These are phyloP conservation scores for Typhlomys cinereus DNA, from an alignment of 2,113 vertebrate genomes.

Conservation along the genomic window DNA sequence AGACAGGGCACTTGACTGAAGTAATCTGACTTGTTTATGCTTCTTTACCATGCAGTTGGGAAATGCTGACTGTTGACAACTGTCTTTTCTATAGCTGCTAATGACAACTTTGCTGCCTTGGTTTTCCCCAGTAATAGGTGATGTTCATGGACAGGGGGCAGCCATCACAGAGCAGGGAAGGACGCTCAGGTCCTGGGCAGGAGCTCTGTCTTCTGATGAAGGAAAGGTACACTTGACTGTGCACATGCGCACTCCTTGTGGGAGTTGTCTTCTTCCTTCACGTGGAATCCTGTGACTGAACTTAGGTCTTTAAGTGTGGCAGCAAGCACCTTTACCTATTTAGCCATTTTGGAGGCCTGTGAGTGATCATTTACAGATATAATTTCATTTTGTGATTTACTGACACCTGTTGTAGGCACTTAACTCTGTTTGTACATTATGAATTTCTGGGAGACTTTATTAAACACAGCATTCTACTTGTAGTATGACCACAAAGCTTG, in stretches of 20 bases:
- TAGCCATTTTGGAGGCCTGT: neutral
- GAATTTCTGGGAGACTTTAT: constrained; percentile 19
- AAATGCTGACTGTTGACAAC: neutral
- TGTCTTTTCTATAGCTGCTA: neutral
- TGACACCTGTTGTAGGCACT: neutral
- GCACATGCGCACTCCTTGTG: too few species aligned
- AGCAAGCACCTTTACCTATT: too few species aligned
- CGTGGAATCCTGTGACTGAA: too few species aligned
- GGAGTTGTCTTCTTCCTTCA: neutral
- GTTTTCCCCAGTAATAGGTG: neutral
- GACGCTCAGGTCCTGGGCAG: neutral
- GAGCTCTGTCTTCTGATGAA: neutral
- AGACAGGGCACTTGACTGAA: neutral
- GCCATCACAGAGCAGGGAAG: too few species aligned
- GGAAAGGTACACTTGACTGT: too few species aligned
- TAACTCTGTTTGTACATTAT: neutral
- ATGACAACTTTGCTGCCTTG: neutral
- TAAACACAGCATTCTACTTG: neutral
- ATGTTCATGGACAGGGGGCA: neutral
- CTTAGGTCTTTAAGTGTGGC: too few species aligned
- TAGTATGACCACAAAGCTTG: constrained; percentile 23
- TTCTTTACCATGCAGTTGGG: neutral
- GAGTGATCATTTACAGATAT: neutral
- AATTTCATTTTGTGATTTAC: neutral
- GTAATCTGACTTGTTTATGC: neutral